phyloP scores from a whole-genome alignment of 2,888 invertebrate species.

The Choristoneura rosaceana region DNA sequence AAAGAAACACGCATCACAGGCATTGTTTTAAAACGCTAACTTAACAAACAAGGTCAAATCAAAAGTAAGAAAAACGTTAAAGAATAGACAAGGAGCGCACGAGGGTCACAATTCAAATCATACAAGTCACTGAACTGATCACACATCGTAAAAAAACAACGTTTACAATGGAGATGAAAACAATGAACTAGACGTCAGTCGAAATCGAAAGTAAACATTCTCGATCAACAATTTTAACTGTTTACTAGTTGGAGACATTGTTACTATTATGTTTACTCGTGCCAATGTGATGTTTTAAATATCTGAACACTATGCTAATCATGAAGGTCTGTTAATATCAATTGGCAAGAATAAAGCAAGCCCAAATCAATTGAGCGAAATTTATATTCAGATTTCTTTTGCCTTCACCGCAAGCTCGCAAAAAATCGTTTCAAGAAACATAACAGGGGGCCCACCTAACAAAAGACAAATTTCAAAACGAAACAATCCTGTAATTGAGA shows the following conservation, averaged over 20 bases:
- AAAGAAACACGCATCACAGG: background rate
- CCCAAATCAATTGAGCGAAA: background rate
- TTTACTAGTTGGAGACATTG: background rate
- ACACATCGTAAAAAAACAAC: slow-evolving; percentile 13
- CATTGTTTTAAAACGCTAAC: background rate
- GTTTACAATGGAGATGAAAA: slow-evolving; percentile 18
- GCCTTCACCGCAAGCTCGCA: slow-evolving; percentile 4
- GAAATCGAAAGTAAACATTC: slow-evolving; percentile 33
- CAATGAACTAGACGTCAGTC: slow-evolving; percentile 20
- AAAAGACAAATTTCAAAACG: slow-evolving; percentile 15
- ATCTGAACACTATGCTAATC: background rate
- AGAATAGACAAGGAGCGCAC: background rate
- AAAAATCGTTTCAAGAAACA: background rate
- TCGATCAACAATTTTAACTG: slow-evolving; percentile 9
- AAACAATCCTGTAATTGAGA: slow-evolving; percentile 25
- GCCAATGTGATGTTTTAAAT: slow-evolving; percentile 2
- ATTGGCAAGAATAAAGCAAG: background rate
- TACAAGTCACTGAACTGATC: slow-evolving; percentile 11
- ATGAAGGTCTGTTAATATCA: background rate
- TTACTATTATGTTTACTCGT: slow-evolving; percentile 6
- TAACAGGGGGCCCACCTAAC: slow-evolving; percentile 8
- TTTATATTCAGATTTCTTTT: background rate
- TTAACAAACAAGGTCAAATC: background rate
- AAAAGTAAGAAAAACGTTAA: background rate
- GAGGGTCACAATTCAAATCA: slow-evolving; percentile 1